phyloP scores from a whole-genome alignment of 2,113 vertebrate genomes.

The Anarrhichthys ocellatus region DNA sequence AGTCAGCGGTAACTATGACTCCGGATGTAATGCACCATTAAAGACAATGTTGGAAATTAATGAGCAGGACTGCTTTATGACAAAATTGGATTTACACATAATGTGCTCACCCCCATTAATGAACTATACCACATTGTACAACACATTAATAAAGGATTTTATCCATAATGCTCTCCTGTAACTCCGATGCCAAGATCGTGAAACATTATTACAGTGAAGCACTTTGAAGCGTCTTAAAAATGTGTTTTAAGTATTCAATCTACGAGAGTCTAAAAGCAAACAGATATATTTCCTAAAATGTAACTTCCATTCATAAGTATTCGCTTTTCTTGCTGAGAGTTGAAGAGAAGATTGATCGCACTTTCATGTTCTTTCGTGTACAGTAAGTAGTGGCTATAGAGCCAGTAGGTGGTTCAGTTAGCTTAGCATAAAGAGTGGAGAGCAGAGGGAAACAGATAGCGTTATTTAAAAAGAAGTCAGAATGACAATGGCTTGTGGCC shows the following conservation, averaged over 20 bases:
- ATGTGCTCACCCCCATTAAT: not conserved
- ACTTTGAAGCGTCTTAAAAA: not conserved
- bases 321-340: not conserved
- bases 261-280: not conserved
- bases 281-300: too few relatives aligned
- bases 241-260: not conserved
- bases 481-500: slow-evolving; percentile 14
- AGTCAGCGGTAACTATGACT: slow-evolving; percentile 10
- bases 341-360: not conserved
- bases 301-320: too few relatives aligned
- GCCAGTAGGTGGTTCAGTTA: not conserved
- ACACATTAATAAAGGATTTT: not conserved
- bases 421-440: not conserved
- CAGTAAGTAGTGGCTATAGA: not conserved
- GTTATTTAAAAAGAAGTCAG: slow-evolving; percentile 16
- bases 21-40: not conserved
- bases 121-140: not conserved
- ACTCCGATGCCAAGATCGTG: not conserved
- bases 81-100: not conserved
- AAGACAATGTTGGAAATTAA: not conserved
- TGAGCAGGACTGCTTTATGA: not conserved
- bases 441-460: not conserved
- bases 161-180: not conserved
- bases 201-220: not conserved
- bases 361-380: not conserved